Conservation (phyloP, 2,888 invertebrate genomes). For the Andrena bucephala region DNA sequence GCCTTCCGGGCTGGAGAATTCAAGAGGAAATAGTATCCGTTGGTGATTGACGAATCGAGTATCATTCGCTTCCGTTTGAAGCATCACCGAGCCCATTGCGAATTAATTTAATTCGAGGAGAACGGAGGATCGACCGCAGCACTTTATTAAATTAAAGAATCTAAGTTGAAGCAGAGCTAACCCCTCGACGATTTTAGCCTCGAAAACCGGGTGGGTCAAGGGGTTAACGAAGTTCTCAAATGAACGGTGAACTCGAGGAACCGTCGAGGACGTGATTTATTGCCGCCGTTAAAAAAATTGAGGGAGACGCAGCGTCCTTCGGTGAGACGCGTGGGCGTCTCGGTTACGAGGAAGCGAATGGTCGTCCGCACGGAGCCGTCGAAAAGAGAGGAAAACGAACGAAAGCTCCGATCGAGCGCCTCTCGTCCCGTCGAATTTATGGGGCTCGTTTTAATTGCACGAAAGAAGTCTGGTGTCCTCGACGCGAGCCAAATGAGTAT, state of each 20-base stretch:
- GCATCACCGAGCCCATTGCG: background rate
- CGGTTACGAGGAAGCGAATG: constrained; percentile 30
- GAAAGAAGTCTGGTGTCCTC: constrained; percentile 11
- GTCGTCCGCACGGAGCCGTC: background rate
- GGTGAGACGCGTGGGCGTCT: constrained; percentile 40
- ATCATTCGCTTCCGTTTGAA: background rate
- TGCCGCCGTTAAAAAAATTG: constrained; percentile 22
- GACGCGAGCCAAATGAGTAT: background rate
- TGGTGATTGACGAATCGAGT: background rate
- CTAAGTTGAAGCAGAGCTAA: background rate
- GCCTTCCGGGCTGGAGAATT: constrained; percentile 3
- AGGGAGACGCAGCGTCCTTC: constrained; percentile 17
- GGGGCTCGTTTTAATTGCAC: constrained; percentile 36
- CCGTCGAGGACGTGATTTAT: constrained; percentile 47
- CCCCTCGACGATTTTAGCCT: background rate
- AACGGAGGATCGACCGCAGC: background rate
- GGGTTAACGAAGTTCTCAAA: constrained; percentile 38
- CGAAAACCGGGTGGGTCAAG: background rate
- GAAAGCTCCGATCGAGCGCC: constrained; percentile 20
- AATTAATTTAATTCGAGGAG: background rate
- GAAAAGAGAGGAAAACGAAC: constrained; percentile 11
- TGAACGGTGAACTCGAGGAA: constrained; percentile 13
- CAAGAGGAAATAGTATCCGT: constrained; percentile 14
- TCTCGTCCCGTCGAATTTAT: constrained; percentile 30
- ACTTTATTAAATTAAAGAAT: background rate